Base-by-base conservation (phyloP, 1,140 invertebrate genomes). In the Zaprionus taronus region DNA sequence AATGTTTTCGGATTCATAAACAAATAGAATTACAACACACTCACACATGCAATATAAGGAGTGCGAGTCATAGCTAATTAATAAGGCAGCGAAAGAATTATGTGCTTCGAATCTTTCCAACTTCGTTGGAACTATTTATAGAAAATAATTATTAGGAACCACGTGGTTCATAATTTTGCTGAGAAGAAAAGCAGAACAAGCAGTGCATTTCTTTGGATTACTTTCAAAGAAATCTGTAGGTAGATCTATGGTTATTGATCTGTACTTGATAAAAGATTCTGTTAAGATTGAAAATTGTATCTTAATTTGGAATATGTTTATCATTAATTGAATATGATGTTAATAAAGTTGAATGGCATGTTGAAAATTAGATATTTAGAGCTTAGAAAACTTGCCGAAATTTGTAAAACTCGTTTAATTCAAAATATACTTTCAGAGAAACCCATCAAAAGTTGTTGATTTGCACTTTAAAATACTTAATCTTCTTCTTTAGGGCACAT, bases 1-100 rank as follows among this genome's bases (percentile, higher is more conserved):
- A 72, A 81, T 78, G 72, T 75, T 89, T 78, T 83, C 65, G 61
- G 64, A 66, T 51, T 81, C 69, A 72, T 79, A 72, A 72, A 77
- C 58, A 81, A 77, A 67, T 68, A 85, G 82, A 81, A 62, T 79
- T 71, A 72, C 58, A 49, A 55, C 47, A 57, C 53, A 26, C 11
- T 9, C 11, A 15, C 20, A 38, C 7, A 31, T 4, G 3, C 47
- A 1, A 5, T 51, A 47, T 24, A 41, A 58, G 38, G 22, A 57
- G 38, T 12, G 9, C 20, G 26, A 67, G 20, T 26, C 53, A 62
- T 38, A 41, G 36, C 68, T 44, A 70, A 70, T 70, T 70, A 70
- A 70, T 70, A 55, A 41, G 36, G 9, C n/a, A 38, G 7, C 24
- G 38, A 28, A 49, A 60, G 41, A 60, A 24, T 51, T 51, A 51